These are phyloP conservation scores for Sebastes miniatus DNA, from an alignment of 2,797 vertebrate genomes.

Conservation along the genomic window DNA sequence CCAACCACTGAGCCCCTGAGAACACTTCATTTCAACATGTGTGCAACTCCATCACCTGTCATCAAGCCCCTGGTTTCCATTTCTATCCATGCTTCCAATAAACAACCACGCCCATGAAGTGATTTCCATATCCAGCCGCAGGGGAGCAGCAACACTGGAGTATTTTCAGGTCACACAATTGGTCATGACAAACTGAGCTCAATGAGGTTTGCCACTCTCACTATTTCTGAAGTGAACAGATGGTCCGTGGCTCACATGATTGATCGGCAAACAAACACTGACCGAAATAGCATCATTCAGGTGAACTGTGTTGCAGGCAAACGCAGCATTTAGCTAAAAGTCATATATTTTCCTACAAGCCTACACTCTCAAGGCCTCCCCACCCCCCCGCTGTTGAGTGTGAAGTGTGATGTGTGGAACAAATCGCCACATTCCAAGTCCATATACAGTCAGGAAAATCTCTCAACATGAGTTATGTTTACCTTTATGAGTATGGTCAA, in stretches of 20 bases:
- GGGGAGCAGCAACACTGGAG: conserved; percentile 9
- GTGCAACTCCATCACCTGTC: conserved; percentile 45
- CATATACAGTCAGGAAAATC: conserved; percentile 64
- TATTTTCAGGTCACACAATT: conserved; percentile 35
- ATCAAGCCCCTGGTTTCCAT: conserved; percentile 36
- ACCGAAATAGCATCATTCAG: conserved; percentile 30
- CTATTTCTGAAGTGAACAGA: conserved; percentile 47
- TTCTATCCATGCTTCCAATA: conserved; percentile 36
- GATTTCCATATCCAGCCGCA: conserved; percentile 7
- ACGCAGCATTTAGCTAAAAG: conserved; percentile 1
- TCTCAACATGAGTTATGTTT: conserved; percentile 43
- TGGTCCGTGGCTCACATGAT: conserved; percentile 34
- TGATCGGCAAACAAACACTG: conserved; percentile 13
- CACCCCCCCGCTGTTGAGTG: not conserved
- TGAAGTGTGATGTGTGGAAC: conserved; percentile 39
- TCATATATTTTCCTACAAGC: not conserved
- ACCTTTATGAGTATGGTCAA: conserved; percentile 37
- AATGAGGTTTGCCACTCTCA: conserved; percentile 17
- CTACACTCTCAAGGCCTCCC: conserved; percentile 15
- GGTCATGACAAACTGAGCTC: conserved; percentile 16
- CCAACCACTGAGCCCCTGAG: not conserved
- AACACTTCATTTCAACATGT: conserved; percentile 27
- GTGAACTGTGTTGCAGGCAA: conserved; percentile 5
- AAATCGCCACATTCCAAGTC: conserved; percentile 67
- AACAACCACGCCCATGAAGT: conserved; percentile 34